phyloP scores from a whole-genome alignment of 2,797 vertebrate genomes.

The Notamacropus eugenii region DNA sequence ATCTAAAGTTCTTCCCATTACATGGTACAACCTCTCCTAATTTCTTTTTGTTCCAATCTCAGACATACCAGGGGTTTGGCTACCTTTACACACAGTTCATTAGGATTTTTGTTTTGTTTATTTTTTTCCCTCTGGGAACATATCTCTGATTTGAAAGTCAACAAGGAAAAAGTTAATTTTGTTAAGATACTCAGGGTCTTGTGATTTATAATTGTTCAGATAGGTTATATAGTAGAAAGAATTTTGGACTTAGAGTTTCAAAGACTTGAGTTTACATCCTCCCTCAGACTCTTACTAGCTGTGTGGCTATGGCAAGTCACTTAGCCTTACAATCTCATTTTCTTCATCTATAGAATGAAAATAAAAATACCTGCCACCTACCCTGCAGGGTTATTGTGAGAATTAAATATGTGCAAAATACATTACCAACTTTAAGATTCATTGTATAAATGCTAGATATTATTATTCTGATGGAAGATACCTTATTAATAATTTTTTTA shows the following conservation, averaged over 20 bases:
- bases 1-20: neutral
- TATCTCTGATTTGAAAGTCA: constrained; percentile 31
- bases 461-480: neutral
- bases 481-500: neutral
- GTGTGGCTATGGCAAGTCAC: neutral
- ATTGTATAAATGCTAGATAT: neutral
- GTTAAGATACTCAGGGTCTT: neutral
- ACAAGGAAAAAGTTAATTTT: neutral
- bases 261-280: neutral
- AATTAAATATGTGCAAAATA: neutral
- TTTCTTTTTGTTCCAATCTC: neutral
- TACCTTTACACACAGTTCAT: neutral
- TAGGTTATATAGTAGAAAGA: neutral
- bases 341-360: neutral
- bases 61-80: neutral
- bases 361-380: neutral
- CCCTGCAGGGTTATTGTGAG: neutral
- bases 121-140: neutral
- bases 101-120: neutral
- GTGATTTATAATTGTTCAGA: neutral
- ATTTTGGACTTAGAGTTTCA: neutral
- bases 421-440: neutral
- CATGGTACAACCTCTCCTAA: neutral
- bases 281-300: neutral
- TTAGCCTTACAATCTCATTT: neutral